Evolutionary conservation across 2,113 vertebrate species (phyloP).

Genomic region (Notiomystis cincta): DNA sequence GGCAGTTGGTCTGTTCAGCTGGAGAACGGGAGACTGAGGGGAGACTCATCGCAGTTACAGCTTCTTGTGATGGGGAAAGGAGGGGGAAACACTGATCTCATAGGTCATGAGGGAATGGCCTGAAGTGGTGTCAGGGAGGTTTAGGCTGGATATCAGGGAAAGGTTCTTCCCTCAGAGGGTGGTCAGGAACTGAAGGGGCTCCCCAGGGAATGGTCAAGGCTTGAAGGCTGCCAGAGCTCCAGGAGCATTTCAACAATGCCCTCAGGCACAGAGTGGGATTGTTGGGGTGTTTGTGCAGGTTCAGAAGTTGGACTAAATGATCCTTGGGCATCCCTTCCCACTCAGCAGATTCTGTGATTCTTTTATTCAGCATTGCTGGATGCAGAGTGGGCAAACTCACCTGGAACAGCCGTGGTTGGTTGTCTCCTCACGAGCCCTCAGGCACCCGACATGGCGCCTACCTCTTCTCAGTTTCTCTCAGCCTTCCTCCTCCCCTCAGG

Average conservation of each 20-base stretch:
- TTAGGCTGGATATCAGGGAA: not conserved
- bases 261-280: not conserved
- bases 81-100: not conserved
- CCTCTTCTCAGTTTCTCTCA: not conserved
- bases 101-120: not conserved
- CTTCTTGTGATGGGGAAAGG: not conserved
- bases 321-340: not conserved
- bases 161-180: not conserved
- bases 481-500: not conserved
- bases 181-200: not conserved
- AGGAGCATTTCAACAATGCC: not conserved
- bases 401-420: accelerated
- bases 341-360: not conserved
- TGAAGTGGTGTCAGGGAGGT: not conserved
- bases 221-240: not conserved
- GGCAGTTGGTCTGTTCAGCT: not conserved
- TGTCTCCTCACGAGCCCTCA: accelerated
- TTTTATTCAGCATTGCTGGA: not conserved
- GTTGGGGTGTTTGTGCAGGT: not conserved
- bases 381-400: not conserved
- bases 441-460: accelerated
- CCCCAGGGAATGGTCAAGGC: not conserved
- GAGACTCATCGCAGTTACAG: not conserved
- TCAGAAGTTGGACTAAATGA: not conserved
- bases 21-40: not conserved